Evolutionary conservation across 2,113 vertebrate species (phyloP).

Genomic region (Melospiza melodia): DNA sequence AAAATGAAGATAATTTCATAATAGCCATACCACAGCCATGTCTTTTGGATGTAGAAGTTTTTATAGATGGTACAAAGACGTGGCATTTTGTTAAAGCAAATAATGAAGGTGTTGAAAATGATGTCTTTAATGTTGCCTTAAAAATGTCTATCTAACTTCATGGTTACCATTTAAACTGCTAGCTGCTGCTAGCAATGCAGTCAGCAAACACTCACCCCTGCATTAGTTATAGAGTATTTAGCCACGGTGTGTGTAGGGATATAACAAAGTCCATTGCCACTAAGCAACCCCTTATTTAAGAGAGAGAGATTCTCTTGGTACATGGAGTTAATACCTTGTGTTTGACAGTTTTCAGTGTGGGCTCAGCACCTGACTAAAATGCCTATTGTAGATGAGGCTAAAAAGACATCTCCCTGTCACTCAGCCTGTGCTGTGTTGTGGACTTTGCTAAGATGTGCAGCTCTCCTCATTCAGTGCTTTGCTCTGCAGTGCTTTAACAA

Average conservation of each 20-base stretch:
- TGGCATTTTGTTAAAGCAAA: background rate
- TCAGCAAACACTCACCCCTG: background rate
- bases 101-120: background rate
- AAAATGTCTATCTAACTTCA: background rate
- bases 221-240: background rate
- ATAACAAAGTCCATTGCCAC: background rate
- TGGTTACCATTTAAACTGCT: background rate
- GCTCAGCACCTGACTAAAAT: background rate
- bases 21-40: background rate
- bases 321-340: accelerated
- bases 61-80: background rate
- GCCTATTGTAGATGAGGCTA: background rate
- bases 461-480: background rate
- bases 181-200: background rate
- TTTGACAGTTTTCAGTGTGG: background rate
- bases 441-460: background rate
- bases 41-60: background rate
- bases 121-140: background rate
- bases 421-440: background rate
- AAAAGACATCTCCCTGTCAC: background rate
- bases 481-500: background rate
- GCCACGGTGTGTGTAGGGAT: accelerated
- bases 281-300: background rate
- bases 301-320: background rate
- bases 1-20: background rate